Evolutionary conservation across 1,140 invertebrate species (phyloP).

Genomic region (Pygmarrhopalites habei): DNA sequence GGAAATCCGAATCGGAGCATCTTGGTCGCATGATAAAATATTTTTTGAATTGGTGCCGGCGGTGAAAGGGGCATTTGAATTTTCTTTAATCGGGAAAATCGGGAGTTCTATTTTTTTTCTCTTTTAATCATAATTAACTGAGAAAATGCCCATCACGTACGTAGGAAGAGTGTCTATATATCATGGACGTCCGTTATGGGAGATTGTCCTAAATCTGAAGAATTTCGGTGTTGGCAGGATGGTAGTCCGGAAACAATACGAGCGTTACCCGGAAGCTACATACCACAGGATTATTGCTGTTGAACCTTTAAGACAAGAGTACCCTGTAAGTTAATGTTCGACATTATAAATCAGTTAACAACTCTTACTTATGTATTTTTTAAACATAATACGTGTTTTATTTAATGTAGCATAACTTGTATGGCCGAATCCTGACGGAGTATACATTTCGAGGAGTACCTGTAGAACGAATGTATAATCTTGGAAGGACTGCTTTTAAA

Average conservation of each 20-base stretch:
- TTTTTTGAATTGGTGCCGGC: no score
- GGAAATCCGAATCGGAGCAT: no score
- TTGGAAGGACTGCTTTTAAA: slow-evolving; percentile 13
- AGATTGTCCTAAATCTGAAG: slow-evolving; percentile 29
- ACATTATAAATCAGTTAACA: background rate
- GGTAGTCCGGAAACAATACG: background rate
- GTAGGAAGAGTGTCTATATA: slow-evolving; percentile 10
- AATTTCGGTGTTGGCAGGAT: slow-evolving; percentile 28
- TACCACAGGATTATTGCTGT: slow-evolving; percentile 9
- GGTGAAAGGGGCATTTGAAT: no score
- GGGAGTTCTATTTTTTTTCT: no score
- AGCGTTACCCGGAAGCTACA: slow-evolving; percentile 12
- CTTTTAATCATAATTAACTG: no score
- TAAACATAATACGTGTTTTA: background rate
- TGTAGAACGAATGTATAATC: background rate
- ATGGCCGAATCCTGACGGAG: slow-evolving; percentile 18
- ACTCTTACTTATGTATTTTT: background rate
- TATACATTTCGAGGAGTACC: slow-evolving; percentile 10
- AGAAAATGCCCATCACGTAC: slow-evolving; percentile 18
- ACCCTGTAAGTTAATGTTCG: slow-evolving; percentile 2
- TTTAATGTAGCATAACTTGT: slow-evolving; percentile 11
- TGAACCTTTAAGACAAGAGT: slow-evolving; percentile 1
- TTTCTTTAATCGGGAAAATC: no score
- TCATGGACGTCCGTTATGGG: slow-evolving; percentile 30
- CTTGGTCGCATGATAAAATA: no score